Evolutionary conservation across 2,113 vertebrate species (phyloP), one percentile per base, ranked within the genome.

Genomic region (Petaurus breviceps): DNA sequence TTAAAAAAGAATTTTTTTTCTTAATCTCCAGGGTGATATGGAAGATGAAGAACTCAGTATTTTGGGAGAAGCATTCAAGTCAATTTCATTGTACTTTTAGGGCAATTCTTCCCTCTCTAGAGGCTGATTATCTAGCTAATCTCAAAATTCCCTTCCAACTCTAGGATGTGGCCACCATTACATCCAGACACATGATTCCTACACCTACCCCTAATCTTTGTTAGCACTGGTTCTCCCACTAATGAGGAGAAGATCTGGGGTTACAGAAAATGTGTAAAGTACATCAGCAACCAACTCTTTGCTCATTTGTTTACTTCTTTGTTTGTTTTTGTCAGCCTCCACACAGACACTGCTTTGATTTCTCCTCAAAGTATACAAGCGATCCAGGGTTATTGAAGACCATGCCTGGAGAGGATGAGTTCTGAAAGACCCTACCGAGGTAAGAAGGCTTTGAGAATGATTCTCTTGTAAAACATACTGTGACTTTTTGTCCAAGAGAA

Each of bases 31-130:
- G n/a, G 47, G 92, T 93, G 49, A 89, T 25, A 24, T 22, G 16
- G 26, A 16, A 95, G 90, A 95, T 50, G 25, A 95, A 11, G 11
- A 96, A 90, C 22, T n/a, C 19, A 43, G 28, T 93, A 94, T 51
- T 92, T 94, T 90, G 16, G 7, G 22, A 26, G 46, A 89, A 31
- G n/a, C 37, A 43, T 43, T 8, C 68, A 43, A 84, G 5, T 84
- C 16, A 43, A 22, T 84, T n/a, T 84, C 37, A 84, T 43, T 43
- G 68, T n/a, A 43, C 6, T 84, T 22, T 7, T 43, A 43, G 68
- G 16, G 3, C 6, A 43, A 84, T 84, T 84, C 57, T 68, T n/a
- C 12, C 37, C 61, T 84, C 37, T 84, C 16, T 84, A 43, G 68
- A 8, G 19, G 5, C 37, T 43, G 68, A 43, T 84, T 84, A 22